Evolutionary conservation across 1,140 invertebrate genomes (phyloP).

Genomic region (Potamilus streckersoni): DNA sequence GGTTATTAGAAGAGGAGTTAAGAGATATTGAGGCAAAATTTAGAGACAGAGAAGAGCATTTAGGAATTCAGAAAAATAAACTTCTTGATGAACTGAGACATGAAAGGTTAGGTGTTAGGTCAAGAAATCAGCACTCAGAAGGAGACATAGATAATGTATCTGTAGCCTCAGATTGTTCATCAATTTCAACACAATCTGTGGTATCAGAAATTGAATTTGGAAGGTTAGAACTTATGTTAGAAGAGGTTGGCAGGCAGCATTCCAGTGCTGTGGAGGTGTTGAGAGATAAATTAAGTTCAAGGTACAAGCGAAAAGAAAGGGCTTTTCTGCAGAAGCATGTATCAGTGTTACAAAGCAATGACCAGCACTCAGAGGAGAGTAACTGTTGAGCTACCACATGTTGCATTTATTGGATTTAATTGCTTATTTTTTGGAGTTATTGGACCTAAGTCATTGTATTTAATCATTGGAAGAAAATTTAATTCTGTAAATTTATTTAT

Average conservation of each 20-base stretch:
- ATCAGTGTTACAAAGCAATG: no score
- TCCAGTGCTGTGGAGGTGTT: slow-evolving; percentile 46
- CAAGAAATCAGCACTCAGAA: slow-evolving; percentile 6
- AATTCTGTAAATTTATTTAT: no score
- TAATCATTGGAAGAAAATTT: no score
- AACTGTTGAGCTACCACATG: no score
- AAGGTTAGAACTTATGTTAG: slow-evolving; percentile 34
- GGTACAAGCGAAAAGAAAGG: slow-evolving; percentile 17
- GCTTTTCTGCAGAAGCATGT: slow-evolving; percentile 8
- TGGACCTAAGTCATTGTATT: no score
- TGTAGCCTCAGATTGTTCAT: slow-evolving; percentile 17
- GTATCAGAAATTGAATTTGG: slow-evolving; percentile 25
- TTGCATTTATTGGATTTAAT: no score
- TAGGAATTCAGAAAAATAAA: slow-evolving; percentile 54
- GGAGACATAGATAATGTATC: slow-evolving; percentile 23
- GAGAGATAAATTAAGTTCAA: slow-evolving; percentile 44
- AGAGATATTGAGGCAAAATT: slow-evolving; percentile 52
- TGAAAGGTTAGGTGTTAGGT: neutral
- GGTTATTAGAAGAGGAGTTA: slow-evolving; percentile 56
- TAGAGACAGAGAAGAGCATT: slow-evolving; percentile 49
- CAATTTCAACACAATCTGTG: slow-evolving; percentile 1
- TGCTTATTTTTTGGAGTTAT: no score
- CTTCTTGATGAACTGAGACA: slow-evolving; percentile 50
- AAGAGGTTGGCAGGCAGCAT: slow-evolving; percentile 45
- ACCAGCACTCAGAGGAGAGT: no score